Base-by-base conservation (phyloP, 2,888 invertebrate species). In the Serrognathus titanus region DNA sequence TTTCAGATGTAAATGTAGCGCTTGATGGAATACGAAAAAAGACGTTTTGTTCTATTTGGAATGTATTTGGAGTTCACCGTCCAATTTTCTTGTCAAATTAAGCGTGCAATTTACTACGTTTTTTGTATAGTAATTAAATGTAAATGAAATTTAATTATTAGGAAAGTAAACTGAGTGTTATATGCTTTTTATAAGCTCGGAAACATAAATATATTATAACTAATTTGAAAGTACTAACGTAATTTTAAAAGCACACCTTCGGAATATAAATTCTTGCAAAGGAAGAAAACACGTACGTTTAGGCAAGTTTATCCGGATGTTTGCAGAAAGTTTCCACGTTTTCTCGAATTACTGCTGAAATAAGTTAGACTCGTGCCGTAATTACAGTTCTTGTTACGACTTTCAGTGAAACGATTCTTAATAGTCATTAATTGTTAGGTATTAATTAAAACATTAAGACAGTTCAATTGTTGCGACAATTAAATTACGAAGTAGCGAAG, bases 191-290 rank as follows among this genome's bases (percentile, higher is more conserved):
- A 16, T 16, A 16, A 16, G 16, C 57, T 58, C 57, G 56, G 55
- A 61, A 61, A 65, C 69, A 69, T 71, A 70, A 70, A 71, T 69
- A 68, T 65, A 70, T 69, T 69, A 70, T 63, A 68, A 69, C 68
- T 71, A 70, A 72, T 72, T 71, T 69, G 68, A 71, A 71, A 71
- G 71, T 71, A 64, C 69, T 69, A 69, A 72, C 71, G 71, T 68
- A 71, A 72, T 72, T 71, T 71, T 68, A 68, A 69, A 66, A 63
- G 69, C 61, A 65, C 71, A 66, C 69, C 66, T 64, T 58, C 60
- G 55, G 71, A 71, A 71, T 70, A 71, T 70, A 71, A 71, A 71
- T 72, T 67, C 64, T 47, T 46, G 45, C 41, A 9, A 20, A 55
- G 62, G 64, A 61, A 65, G 67, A 66, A 67, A 70, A 69, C 70